Conservation (phyloP, 2,113 vertebrate species). For the Platysteira castanea region DNA sequence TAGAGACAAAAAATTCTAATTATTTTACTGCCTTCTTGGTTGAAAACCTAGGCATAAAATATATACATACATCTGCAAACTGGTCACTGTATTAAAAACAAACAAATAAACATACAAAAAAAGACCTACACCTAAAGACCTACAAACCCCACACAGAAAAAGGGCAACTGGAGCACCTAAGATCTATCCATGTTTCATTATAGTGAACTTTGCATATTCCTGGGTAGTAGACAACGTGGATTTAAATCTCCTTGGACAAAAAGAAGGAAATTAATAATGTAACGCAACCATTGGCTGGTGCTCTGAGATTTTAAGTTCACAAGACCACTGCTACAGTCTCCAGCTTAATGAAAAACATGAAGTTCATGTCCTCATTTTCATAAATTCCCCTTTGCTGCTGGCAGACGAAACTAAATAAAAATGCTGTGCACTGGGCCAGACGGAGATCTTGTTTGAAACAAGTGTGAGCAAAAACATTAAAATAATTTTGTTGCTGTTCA, state of each 20-base stretch:
- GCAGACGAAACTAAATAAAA: not conserved
- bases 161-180: not conserved
- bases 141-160: not conserved
- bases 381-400: not conserved
- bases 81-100: not conserved
- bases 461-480: not conserved
- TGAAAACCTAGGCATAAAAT: not conserved
- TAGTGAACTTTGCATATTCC: not conserved
- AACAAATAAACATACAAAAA: too few species aligned
- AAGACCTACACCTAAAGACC: accelerated
- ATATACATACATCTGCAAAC: not conserved
- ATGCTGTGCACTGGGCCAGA: not conserved
- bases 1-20: not conserved
- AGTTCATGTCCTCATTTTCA: not conserved
- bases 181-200: not conserved
- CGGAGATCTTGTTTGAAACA: not conserved
- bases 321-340: not conserved
- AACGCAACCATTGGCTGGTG: not conserved
- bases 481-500: not conserved
- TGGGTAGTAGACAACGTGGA: not conserved
- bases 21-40: not conserved
- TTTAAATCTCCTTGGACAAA: not conserved
- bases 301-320: not conserved
- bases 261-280: not conserved
- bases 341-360: not conserved